Evolutionary conservation across 1,140 invertebrate genomes (phyloP), one percentile per base, ranked within the genome.

Genomic region (Leguminivora glycinivorella): DNA sequence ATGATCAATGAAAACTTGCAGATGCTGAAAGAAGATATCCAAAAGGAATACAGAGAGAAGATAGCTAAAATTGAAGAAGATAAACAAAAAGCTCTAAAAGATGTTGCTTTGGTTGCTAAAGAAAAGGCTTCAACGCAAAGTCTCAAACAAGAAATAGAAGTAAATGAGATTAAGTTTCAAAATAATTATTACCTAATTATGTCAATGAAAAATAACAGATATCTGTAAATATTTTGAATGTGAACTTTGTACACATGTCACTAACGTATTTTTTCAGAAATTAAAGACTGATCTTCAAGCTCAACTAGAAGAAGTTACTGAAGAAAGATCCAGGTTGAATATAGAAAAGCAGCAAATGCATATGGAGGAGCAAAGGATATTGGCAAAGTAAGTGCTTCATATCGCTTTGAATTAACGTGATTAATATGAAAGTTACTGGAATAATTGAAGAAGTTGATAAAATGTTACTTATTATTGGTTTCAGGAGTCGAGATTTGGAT

Each of bases 401-500:
- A 38, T 38, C 4, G 10, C 34, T 38, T 2, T 6, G 47, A 52
- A 22, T 31, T 14, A 26, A n/a, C 9, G 38, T 12, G 12, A 67
- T 67, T n/a, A n/a, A n/a, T n/a, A n/a, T n/a, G n/a, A n/a, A n/a
- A n/a, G n/a, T n/a, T n/a, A n/a, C n/a, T n/a, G n/a, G n/a, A 12
- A 58, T 6, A 1, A 22, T 19, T 24, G 19, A n/a, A n/a, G n/a
- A 10, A 22, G 19, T 56, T 56, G 26, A 4, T 34, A 34, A 66
- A 17, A 19, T 56, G 10, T 63, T 68, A 52, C 0, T 34, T 67
- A 31, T 31, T 66, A 31, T 31, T 66, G 1, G 25, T 77, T 82
- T 26, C 63, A 92, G 91, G 71, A 87, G 84, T 72, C 85, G 88
- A 56, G 90, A 92, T 74, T 77, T 92, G 69, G 92, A 92, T 63